phyloP scores from a whole-genome alignment of 2,113 vertebrate genomes.

The Caretta caretta region DNA sequence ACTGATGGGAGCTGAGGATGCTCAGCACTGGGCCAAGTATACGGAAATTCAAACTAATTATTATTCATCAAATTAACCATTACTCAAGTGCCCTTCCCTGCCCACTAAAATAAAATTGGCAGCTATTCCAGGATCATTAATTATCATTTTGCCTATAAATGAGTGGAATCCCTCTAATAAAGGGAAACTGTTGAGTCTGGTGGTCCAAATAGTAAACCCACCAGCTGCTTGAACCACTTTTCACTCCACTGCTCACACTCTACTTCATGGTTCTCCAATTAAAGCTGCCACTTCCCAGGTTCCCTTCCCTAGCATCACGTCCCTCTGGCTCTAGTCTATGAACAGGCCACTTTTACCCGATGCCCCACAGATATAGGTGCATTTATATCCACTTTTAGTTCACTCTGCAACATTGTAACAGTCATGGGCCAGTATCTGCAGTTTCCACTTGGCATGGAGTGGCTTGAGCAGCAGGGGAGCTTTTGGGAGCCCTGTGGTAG shows the following conservation, averaged over 20 bases:
- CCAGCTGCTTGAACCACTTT: neutral
- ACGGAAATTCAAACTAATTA: neutral
- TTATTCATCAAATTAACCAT: neutral
- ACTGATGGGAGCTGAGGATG: neutral
- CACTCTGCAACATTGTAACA: fast-evolving
- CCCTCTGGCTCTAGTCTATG: neutral
- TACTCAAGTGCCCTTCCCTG: neutral
- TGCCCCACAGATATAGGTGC: no score
- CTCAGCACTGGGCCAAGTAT: neutral
- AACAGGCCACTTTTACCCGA: neutral
- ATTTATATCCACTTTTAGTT: neutral
- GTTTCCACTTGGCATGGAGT: neutral
- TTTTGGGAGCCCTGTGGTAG: neutral
- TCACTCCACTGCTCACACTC: fast-evolving
- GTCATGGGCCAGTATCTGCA: neutral
- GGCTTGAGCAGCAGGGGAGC: neutral
- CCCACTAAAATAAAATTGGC: constrained; percentile 13
- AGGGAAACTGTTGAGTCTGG: neutral
- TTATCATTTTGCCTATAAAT: neutral
- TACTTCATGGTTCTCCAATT: neutral
- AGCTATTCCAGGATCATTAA: constrained; percentile 15
- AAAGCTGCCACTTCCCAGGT: neutral
- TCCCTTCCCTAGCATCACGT: neutral
- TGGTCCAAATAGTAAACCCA: neutral
- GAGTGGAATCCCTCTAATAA: neutral